Conservation (phyloP, 2,113 vertebrate genomes). For the Hyperopisus bebe region DNA sequence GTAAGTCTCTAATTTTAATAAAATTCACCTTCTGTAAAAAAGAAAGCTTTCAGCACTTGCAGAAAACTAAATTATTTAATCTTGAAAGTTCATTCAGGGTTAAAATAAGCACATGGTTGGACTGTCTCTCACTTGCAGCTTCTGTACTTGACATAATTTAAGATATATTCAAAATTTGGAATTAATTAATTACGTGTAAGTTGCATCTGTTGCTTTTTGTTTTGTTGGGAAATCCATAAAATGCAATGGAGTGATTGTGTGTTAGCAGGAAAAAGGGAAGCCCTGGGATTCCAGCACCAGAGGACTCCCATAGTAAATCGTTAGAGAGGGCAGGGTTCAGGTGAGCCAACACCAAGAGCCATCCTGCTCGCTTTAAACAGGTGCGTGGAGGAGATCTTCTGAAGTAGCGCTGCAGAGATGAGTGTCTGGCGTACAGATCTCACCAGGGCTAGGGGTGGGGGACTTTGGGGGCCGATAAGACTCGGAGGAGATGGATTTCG, state of each 20-base stretch:
- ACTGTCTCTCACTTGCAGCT: background rate
- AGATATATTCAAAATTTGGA: background rate
- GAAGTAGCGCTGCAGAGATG: background rate
- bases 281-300: background rate
- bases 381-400: background rate
- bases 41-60: background rate
- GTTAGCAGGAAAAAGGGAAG: background rate
- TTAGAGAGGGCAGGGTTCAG: background rate
- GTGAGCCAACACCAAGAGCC: background rate
- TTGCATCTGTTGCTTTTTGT: background rate
- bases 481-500: background rate
- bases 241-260: background rate
- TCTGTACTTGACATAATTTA: background rate
- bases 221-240: background rate
- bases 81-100: background rate
- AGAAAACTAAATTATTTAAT: background rate
- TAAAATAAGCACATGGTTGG: background rate
- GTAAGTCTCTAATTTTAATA: background rate
- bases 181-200: background rate
- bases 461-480: background rate
- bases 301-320: background rate
- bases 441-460: background rate
- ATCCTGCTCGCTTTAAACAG: background rate
- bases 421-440: background rate
- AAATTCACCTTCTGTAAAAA: background rate